A percentile compares a stretch with the other conserved stretches of the same genome.
Conservation (phyloP, 1,140 invertebrate species). For the Zaprionus nigranus region DNA sequence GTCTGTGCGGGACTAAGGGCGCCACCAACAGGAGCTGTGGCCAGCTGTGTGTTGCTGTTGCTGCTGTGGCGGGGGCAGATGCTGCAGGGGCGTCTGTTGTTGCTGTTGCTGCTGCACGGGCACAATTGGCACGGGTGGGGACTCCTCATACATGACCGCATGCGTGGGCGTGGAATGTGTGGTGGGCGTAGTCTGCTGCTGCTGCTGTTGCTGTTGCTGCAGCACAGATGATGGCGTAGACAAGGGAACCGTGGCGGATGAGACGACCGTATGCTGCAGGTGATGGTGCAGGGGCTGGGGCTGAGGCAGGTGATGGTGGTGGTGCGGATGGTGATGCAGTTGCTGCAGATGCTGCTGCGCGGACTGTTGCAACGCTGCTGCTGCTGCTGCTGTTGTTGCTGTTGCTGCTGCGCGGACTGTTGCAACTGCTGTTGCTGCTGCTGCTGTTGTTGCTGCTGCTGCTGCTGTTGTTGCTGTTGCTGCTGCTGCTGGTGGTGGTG, state of each 20-base stretch:
- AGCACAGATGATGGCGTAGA: conserved; percentile 64
- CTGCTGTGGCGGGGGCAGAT: conserved; percentile 66
- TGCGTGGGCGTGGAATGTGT: conserved; percentile 84
- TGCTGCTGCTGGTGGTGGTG: conserved; percentile 63
- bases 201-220: conserved; percentile 63
- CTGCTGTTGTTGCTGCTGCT: conserved; percentile 58
- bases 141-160: conserved; percentile 84
- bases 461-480: conserved; percentile 55
- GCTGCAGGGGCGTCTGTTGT: conserved; percentile 64
- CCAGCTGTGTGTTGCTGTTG: conserved; percentile 68
- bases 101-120: conserved; percentile 70
- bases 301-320: conserved; percentile 75
- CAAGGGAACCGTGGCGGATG: conserved; percentile 61
- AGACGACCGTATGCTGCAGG: conserved; percentile 67
- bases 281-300: conserved; percentile 67
- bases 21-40: conserved; percentile 70
- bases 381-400: conserved; percentile 59
- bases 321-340: conserved; percentile 73
- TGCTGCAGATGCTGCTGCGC: conserved; percentile 66
- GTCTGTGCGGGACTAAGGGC: conserved; percentile 78
- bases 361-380: conserved; percentile 60
- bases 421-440: conserved; percentile 63
- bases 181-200: conserved; percentile 70
- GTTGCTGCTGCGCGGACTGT: conserved; percentile 51
- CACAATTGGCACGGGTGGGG: conserved; percentile 78